phyloP scores from a whole-genome alignment of 2,888 invertebrate genomes.

The Polietes domitor region DNA sequence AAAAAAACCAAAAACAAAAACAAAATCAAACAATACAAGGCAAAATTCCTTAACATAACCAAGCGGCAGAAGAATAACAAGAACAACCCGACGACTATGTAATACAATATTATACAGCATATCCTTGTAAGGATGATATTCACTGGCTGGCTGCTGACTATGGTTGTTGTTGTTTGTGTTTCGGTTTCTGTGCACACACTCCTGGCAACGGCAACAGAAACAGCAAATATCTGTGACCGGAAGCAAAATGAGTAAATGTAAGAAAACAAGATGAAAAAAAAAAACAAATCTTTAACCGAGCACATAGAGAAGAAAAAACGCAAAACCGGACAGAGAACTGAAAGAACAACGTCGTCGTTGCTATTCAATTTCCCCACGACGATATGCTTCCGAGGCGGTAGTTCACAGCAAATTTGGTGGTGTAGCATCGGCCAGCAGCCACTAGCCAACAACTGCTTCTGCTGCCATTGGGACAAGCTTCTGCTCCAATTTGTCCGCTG shows the following conservation, averaged over 20 bases:
- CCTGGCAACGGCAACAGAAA: constrained; percentile 29
- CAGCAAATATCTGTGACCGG: constrained; percentile 59
- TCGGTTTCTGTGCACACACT: constrained; percentile 22
- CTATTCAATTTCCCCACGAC: constrained; percentile 37
- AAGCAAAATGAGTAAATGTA: constrained; percentile 51
- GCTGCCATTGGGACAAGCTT: constrained; percentile 29
- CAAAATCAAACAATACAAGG: constrained; percentile 14
- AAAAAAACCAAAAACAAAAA: neutral
- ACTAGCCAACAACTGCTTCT: neutral
- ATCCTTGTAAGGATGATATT: constrained; percentile 34
- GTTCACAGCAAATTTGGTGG: constrained; percentile 50
- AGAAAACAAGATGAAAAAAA: constrained; percentile 3
- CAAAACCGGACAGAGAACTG: constrained; percentile 28
- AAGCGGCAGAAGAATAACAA: constrained; percentile 18
- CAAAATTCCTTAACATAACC: constrained; percentile 19
- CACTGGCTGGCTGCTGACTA: neutral
- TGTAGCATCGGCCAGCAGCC: constrained; percentile 27
- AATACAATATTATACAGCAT: neutral
- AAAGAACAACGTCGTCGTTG: constrained; percentile 10
- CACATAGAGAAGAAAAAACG: constrained; percentile 17
- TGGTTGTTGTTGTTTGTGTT: neutral
- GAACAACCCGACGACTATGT: neutral
- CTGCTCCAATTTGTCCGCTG: constrained; percentile 65
- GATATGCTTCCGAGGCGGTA: constrained; percentile 55
- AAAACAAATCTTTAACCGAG: constrained; percentile 7